Percentiles rank a stretch among this genome's conserved stretches.
Conservation (phyloP, 2,113 vertebrate genomes). For the Abramis brama region DNA sequence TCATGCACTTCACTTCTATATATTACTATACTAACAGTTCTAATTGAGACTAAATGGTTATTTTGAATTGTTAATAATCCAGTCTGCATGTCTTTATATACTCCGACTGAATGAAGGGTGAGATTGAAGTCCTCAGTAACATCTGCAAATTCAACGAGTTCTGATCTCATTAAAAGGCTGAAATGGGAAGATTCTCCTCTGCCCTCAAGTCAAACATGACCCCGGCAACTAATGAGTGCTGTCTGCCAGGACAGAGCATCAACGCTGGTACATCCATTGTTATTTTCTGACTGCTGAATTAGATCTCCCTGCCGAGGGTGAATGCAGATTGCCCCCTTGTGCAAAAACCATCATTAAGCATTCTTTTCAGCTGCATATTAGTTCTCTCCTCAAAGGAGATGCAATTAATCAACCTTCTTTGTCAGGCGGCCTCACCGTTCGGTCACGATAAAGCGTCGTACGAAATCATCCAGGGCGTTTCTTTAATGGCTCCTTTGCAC, state of each 20-base stretch:
- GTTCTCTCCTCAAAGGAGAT: conserved; percentile 54
- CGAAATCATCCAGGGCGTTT: conserved; percentile 38
- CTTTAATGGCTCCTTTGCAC: conserved; percentile 34
- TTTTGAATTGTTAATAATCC: neutral
- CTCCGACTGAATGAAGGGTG: neutral
- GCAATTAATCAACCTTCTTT: conserved; percentile 59
- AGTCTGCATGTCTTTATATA: neutral
- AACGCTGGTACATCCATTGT: conserved; percentile 39
- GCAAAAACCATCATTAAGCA: conserved; percentile 51
- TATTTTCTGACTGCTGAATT: conserved; percentile 53
- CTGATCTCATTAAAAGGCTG: conserved; percentile 42
- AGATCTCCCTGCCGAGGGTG: conserved; percentile 41
- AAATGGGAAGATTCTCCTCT: conserved; percentile 11
- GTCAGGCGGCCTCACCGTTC: conserved; percentile 37
- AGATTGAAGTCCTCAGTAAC: conserved; percentile 2
- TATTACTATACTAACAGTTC: neutral
- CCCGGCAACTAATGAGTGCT: conserved; percentile 43
- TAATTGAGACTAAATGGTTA: neutral
- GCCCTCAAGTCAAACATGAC: conserved; percentile 44
- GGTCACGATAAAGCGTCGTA: conserved; percentile 42
- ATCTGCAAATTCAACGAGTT: conserved; percentile 28
- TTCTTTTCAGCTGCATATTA: conserved; percentile 52
- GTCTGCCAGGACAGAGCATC: conserved; percentile 34
- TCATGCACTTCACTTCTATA: neutral
- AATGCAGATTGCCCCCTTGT: conserved; percentile 52